Percentiles rank a stretch among this genome's conserved stretches.
These are phyloP conservation scores for Allacma fusca DNA, from an alignment of 2,888 invertebrate species.

Conservation along the genomic window DNA sequence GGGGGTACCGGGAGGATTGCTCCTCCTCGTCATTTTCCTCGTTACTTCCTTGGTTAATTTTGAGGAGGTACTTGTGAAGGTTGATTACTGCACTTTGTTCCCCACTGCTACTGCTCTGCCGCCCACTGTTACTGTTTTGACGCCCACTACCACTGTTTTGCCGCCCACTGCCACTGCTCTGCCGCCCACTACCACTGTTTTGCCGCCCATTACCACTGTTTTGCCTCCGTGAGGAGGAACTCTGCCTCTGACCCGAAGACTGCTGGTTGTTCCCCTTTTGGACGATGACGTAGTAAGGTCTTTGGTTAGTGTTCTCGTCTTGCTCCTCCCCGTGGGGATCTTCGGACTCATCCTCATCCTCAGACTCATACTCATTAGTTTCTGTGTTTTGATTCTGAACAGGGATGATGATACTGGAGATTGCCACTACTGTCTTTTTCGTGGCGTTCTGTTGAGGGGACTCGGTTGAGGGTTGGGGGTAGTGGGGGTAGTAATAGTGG, in stretches of 20 bases:
- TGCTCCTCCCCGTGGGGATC: neutral
- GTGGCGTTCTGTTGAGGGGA: neutral
- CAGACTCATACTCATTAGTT: neutral
- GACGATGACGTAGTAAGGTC: neutral
- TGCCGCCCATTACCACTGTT: too few species aligned
- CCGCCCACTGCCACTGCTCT: too few species aligned
- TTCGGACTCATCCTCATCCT: neutral
- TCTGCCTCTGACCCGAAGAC: neutral
- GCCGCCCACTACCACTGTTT: too few species aligned
- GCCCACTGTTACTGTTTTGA: too few species aligned
- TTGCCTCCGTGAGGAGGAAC: too few species aligned
- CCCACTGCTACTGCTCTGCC: too few species aligned
- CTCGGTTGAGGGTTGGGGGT: neutral
- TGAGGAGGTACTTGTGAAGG: conserved; percentile 37
- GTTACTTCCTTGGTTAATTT: neutral
- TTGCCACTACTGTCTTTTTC: conserved; percentile 30
- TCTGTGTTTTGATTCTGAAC: neutral
- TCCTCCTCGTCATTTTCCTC: neutral
- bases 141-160: too few species aligned
- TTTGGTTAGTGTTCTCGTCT: neutral
- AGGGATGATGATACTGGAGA: conserved; percentile 39
- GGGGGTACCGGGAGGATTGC: neutral
- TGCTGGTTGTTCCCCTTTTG: neutral
- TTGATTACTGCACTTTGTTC: conserved; percentile 30
- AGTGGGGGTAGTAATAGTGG: conserved; percentile 2